Evolutionary conservation across 2,888 invertebrate genomes (phyloP), one percentile per base, ranked within the genome.

Genomic region (Apeira syringaria): DNA sequence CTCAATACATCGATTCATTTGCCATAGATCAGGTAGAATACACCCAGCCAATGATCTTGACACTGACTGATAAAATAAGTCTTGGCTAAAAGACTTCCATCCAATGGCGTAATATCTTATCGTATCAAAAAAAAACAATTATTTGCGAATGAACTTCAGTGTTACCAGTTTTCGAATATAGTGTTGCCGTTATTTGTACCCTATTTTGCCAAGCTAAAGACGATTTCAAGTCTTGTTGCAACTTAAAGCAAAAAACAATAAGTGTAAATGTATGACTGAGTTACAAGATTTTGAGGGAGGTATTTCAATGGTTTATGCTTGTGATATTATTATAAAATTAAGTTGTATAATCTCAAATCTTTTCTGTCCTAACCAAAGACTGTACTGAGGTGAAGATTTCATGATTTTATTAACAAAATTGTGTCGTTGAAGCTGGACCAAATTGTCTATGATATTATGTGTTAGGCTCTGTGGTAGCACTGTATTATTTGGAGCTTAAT

Each of bases 281-380:
- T 58, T 61, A 61, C 55, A 50, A 47, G 53, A 57, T 45, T 27
- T 37, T 39, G 31, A 32, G 27, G 59, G 57, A 64, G 58, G 54
- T 64, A 59, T 70, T 66, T 75, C 73, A 68, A 68, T 73, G n/a
- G 63, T 73, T 74, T 75, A 74, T 83, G 85, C 87, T 87, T 88
- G 89, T 88, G 89, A 88, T 88, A 88, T 86, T 74, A 70, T 81
- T 49, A 43, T 51, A 79, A 81, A 81, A 76, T 74, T 85, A 84
- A 86, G 85, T 74, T 70, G 64, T 58, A 51, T 68, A 68, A 68
- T 71, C 79, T 76, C 74, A 72, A 68, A 73, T 77, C 75, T 75
- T 80, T 70, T 82, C 79, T 86, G 78, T 84, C 73, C 84, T 86
- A 84, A 87, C 87, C 84, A 88, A 89, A 88, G 88, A 89, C 89